A percentile compares a stretch with the other conserved stretches of the same genome.
These are phyloP conservation scores for Caenorhabditis sinica DNA, from an alignment of 2,888 invertebrate genomes.

Conservation along the genomic window DNA sequence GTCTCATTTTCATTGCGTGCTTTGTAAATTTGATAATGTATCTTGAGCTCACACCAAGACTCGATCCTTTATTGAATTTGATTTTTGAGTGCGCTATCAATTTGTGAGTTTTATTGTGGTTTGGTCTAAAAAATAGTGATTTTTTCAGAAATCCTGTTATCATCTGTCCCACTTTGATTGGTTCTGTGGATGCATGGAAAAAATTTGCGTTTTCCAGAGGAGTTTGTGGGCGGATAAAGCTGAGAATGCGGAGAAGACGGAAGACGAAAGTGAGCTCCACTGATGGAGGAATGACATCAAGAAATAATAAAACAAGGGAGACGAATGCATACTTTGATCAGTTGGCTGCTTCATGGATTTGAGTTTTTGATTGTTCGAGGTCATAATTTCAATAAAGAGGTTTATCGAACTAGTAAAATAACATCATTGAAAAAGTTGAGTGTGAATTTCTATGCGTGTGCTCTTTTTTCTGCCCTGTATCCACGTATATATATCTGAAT, in stretches of 20 bases:
- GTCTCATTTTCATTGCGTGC: conserved; percentile 24
- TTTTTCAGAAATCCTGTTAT: conserved; percentile 53
- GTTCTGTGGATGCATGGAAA: conserved; percentile 36
- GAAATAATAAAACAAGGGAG: conserved; percentile 21
- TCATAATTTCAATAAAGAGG: neutral
- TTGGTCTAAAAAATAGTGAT: neutral
- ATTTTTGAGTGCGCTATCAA: conserved; percentile 41
- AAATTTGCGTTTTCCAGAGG: conserved; percentile 16
- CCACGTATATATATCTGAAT: too few relatives aligned
- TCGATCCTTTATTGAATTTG: conserved; percentile 46
- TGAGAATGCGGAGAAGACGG: neutral
- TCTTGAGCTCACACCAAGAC: conserved; percentile 27
- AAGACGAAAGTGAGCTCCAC: conserved; percentile 42
- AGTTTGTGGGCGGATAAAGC: neutral
- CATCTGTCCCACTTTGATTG: conserved; percentile 45
- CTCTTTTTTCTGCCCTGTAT: too few relatives aligned
- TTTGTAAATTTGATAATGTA: conserved; percentile 46
- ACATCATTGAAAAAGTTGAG: too few relatives aligned
- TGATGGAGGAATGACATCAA: neutral
- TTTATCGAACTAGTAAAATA: neutral
- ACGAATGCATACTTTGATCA: conserved; percentile 56
- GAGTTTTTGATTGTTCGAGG: neutral
- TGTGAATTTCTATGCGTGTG: too few relatives aligned
- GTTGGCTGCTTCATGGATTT: conserved; percentile 51
- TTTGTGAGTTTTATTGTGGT: conserved; percentile 28